Evolutionary conservation across 2,888 invertebrate species (phyloP).

Genomic region (Rhabditophanes sp.): DNA sequence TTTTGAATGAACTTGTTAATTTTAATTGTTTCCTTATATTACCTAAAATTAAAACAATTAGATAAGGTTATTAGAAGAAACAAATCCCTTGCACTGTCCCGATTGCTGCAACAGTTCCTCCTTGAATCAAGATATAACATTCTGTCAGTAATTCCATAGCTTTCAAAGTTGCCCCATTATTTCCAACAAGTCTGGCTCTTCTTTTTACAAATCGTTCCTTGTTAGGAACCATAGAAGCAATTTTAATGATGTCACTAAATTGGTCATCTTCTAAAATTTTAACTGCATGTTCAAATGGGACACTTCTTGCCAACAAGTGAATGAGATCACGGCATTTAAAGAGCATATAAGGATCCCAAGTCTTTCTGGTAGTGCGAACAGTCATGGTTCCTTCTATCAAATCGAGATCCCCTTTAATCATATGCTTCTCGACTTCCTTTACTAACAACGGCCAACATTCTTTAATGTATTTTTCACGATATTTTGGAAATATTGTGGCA

Average conservation of each 20-base stretch:
- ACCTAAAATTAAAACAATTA: too few species aligned
- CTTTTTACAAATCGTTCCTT: slow-evolving; percentile 80
- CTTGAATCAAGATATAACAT: slow-evolving; percentile 78
- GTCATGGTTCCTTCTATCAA: slow-evolving; percentile 56
- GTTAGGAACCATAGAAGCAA: slow-evolving; percentile 61
- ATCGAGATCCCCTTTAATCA: slow-evolving; percentile 33
- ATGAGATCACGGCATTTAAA: slow-evolving; percentile 89
- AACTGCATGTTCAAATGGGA: slow-evolving; percentile 81
- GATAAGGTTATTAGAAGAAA: too few species aligned
- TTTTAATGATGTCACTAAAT: slow-evolving; percentile 87
- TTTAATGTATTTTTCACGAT: slow-evolving; percentile 80
- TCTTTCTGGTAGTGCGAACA: slow-evolving; percentile 77
- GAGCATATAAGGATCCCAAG: slow-evolving; percentile 94
- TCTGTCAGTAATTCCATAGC: slow-evolving; percentile 82
- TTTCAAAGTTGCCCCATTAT: slow-evolving; percentile 91
- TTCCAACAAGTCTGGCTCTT: slow-evolving; percentile 75
- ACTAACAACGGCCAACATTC: slow-evolving; percentile 88
- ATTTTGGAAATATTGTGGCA: slow-evolving; percentile 87
- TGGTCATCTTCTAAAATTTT: slow-evolving; percentile 62
- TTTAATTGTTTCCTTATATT: too few species aligned
- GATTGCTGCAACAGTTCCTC: slow-evolving; percentile 86
- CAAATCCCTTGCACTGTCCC: too few species aligned
- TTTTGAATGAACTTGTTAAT: too few species aligned
- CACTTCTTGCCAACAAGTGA: slow-evolving; percentile 79
- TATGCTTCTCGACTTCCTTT: slow-evolving; percentile 60